phyloP scores from a whole-genome alignment of 2,113 vertebrate species.

The Upupa epops region DNA sequence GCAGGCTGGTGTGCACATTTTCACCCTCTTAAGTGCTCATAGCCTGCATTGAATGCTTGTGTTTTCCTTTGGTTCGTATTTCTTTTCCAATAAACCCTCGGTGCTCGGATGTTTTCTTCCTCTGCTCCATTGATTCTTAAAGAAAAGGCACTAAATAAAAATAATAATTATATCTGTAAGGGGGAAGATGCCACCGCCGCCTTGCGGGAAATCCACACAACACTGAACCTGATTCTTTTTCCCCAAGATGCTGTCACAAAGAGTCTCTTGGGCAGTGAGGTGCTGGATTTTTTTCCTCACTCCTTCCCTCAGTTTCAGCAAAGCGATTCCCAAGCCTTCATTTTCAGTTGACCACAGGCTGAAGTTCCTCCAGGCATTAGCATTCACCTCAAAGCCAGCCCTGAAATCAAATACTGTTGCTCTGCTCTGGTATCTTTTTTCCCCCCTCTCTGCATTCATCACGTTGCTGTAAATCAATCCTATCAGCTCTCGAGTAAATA shows the following conservation, averaged over 20 bases:
- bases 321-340: not conserved
- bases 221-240: not conserved
- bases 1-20: not conserved
- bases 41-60: not conserved
- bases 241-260: fast-evolving
- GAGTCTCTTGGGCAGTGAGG: fast-evolving
- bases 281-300: not conserved
- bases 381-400: not conserved
- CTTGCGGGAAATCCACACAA: not conserved
- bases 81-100: not conserved
- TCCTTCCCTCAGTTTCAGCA: not conserved
- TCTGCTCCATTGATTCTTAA: not conserved
- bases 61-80: not conserved
- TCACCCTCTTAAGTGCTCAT: not conserved
- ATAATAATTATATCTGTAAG: not conserved
- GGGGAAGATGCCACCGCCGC: not conserved
- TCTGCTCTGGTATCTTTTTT: not conserved
- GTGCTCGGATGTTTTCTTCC: not conserved
- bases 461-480: not conserved
- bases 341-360: not conserved
- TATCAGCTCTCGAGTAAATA: not conserved
- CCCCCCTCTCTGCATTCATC: not conserved
- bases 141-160: not conserved
- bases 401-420: conserved; percentile 4
- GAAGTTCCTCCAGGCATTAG: not conserved